A percentile compares a stretch with the other conserved stretches of the same genome.
Evolutionary conservation across 1,140 invertebrate species (phyloP).

Genomic region (Drosophila albomicans): DNA sequence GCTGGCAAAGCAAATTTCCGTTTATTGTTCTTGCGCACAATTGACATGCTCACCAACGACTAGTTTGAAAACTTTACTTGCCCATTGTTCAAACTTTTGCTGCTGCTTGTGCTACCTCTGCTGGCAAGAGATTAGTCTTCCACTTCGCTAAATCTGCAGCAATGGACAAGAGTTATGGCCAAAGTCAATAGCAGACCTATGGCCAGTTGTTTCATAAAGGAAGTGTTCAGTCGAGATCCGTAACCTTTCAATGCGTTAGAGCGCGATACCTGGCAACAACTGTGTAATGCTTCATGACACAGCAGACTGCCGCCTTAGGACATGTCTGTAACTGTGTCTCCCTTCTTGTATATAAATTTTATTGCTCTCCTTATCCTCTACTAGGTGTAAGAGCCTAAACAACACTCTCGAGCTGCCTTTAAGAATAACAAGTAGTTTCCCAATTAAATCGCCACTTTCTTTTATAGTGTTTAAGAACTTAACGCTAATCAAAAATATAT

Average conservation of each 20-base stretch:
- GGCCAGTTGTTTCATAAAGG: slow-evolving; percentile 45
- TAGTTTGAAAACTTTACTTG: slow-evolving; percentile 72
- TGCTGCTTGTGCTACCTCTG: slow-evolving; percentile 15
- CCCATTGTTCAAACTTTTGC: slow-evolving; percentile 77
- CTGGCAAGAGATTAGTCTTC: slow-evolving; percentile 76
- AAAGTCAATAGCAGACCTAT: slow-evolving; percentile 34
- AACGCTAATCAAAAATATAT: no score
- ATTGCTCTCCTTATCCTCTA: no score
- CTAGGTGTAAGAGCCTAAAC: no score
- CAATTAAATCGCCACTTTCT: no score
- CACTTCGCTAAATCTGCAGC: slow-evolving; percentile 78
- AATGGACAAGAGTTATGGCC: slow-evolving; percentile 71
- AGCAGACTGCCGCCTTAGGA: not conserved
- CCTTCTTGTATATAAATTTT: slow-evolving; percentile 67
- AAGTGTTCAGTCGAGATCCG: slow-evolving; percentile 28
- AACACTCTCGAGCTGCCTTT: no score
- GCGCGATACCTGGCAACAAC: slow-evolving; percentile 57
- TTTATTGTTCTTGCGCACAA: slow-evolving; percentile 68
- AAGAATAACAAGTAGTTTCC: no score
- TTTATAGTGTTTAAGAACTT: no score
- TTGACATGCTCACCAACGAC: slow-evolving; percentile 73
- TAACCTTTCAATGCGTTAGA: no score
- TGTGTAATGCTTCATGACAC: slow-evolving; percentile 16
- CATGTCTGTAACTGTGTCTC: slow-evolving; percentile 66
- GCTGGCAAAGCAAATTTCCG: slow-evolving; percentile 54